phyloP scores from a whole-genome alignment of 2,113 vertebrate species.

The Leucoraja erinaceus region DNA sequence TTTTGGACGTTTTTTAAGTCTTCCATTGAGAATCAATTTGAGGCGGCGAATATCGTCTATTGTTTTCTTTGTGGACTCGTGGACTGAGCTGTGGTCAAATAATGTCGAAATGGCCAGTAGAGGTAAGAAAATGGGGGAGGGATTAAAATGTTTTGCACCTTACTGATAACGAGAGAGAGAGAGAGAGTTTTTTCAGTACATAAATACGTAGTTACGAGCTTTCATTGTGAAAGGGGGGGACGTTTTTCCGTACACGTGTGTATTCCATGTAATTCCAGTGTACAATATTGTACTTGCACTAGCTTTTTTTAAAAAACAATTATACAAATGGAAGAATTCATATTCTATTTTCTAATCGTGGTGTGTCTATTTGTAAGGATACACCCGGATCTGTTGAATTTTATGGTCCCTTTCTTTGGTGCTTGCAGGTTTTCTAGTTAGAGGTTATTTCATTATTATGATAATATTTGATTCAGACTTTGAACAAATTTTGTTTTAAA shows the following conservation, averaged over 20 bases:
- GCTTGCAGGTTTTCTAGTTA: conserved; percentile 96
- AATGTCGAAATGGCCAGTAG: conserved; percentile 41
- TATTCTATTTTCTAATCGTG: conserved; percentile 92
- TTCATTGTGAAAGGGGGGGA: conserved; percentile 76
- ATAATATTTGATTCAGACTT: conserved; percentile 95
- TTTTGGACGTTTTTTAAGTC: conserved; percentile 70
- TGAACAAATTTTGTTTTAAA: conserved; percentile 94
- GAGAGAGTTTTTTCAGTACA: conserved; percentile 67
- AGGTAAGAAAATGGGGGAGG: conserved; percentile 61
- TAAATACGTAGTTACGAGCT: conserved; percentile 78
- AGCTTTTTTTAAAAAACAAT: conserved; percentile 82
- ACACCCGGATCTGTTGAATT: conserved; percentile 91
- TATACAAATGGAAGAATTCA: conserved; percentile 84
- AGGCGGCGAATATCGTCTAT: conserved; percentile 57
- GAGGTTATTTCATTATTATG: conserved; percentile 91
- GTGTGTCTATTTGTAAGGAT: conserved; percentile 89
- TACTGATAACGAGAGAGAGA: conserved; percentile 69
- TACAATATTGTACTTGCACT: conserved; percentile 97
- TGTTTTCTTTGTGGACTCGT: conserved; percentile 47
- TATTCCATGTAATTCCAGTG: conserved; percentile 91
- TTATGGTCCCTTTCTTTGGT: conserved; percentile 97
- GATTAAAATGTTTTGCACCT: conserved; percentile 78
- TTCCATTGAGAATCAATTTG: conserved; percentile 67
- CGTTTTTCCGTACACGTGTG: conserved; percentile 85
- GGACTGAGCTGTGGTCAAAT: conserved; percentile 42